Evolutionary conservation across 2,797 vertebrate species (phyloP).

Genomic region (Rachycentron canadum): DNA sequence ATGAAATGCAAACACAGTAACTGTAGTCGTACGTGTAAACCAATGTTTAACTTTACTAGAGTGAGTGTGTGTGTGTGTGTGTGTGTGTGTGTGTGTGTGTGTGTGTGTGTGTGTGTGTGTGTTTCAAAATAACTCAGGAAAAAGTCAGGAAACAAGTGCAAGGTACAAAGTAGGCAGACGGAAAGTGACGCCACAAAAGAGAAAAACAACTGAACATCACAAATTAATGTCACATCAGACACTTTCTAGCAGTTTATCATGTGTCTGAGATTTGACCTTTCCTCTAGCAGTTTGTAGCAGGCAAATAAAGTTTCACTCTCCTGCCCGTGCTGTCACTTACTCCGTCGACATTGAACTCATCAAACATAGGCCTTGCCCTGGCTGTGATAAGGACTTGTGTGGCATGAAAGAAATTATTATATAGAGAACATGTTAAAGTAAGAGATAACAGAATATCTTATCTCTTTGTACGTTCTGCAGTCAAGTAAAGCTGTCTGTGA

Average conservation of each 20-base stretch:
- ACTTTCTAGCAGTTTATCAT: not conserved
- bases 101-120: not conserved
- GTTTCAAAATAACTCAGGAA: not conserved
- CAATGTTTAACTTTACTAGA: not conserved
- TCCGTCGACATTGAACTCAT: slow-evolving; percentile 59
- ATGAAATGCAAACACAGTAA: not conserved
- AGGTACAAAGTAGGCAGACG: not conserved
- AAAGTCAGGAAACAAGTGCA: slow-evolving; percentile 8
- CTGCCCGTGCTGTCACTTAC: slow-evolving; percentile 14
- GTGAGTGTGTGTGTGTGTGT: not conserved
- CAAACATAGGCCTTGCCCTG: slow-evolving; percentile 61
- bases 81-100: too few species aligned
- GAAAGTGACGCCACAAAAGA: not conserved
- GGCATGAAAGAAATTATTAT: slow-evolving; percentile 32
- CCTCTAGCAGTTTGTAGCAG: not conserved
- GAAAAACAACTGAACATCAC: slow-evolving; percentile 1
- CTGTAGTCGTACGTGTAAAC: too few species aligned
- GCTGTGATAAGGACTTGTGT: slow-evolving; percentile 56
- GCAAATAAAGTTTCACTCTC: slow-evolving; percentile 13
- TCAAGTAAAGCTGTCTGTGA: slow-evolving; percentile 19
- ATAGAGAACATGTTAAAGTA: slow-evolving; percentile 35
- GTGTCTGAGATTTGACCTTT: slow-evolving; percentile 13
- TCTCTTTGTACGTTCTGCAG: slow-evolving; percentile 51
- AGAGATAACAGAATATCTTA: slow-evolving; percentile 73
- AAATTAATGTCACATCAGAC: slow-evolving; percentile 19